Evolutionary conservation across 2,888 invertebrate genomes (phyloP), one percentile per base, ranked within the genome.

Genomic region (Alsophila aescularia): DNA sequence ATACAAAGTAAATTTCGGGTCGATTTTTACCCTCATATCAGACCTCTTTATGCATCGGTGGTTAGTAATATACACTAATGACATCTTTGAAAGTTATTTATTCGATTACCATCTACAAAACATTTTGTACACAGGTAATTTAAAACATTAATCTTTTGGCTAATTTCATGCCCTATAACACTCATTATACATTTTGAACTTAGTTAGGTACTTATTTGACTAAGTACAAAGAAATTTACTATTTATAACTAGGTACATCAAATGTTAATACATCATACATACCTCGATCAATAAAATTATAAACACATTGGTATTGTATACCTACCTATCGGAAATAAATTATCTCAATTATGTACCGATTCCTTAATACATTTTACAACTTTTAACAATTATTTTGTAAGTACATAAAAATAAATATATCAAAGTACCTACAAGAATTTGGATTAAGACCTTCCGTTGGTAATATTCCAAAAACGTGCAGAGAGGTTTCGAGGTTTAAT

Each of bases 31-130:
- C 18, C 18, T 18, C n/a, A n/a, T n/a, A n/a, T n/a, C n/a, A n/a
- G 21, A 21, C 21, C 21, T 6, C 21, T 3, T 6, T 21, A 5
- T 21, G 21, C 21, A 21, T 3, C 4, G 4, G 6, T 21, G 21
- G 6, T 21, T 21, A 21, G 3, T 21, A 21, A 3, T 6, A 21
- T n/a, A 21, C 21, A 29, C 8, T 10, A 21, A 47, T 3, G 13
- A 8, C 14, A 15, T 36, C 7, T 44, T 54, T 52, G 29, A 29
- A 29, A 7, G n/a, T 44, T n/a, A 74, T 85, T 84, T 80, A 81
- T 78, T 84, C 73, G 65, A 79, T 83, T 78, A 83, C 80, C 81
- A 81, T 81, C 87, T 87, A 89, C 86, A 87, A 87, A 85, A 85
- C 81, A 77, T 86, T 60, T 86, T 88, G 87, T 87, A 87, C 83